Evolutionary conservation across 2,888 invertebrate species (phyloP), one percentile per base, ranked within the genome.

Genomic region (Leptinotarsa rubiginosa): DNA sequence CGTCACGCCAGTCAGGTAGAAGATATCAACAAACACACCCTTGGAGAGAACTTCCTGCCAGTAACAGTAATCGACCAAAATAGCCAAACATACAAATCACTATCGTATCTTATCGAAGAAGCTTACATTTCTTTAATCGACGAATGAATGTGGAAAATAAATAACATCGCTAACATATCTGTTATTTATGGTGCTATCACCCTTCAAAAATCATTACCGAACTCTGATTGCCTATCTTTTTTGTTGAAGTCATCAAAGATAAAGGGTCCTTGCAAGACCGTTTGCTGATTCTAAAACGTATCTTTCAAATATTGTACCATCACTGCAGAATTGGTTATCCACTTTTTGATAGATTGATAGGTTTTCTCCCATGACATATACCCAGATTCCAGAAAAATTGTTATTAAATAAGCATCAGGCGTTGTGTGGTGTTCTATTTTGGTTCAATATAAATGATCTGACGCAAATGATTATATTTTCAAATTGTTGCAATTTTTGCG

Each of bases 141-240:
- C 41, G 31, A 41, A 62, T 62, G 62, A 62, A 62, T 62, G 62
- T 62, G 62, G 31, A 62, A 31, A 62, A 62, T 62, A 62, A 62
- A 62, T 18, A 62, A 25, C 62, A 62, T 31, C 16, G 31, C 31
- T 25, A n/a, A 62, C 41, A 62, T 41, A 62, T 62, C 31, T 62
- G 62, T 62, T 62, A 62, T 62, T 62, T 62, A 62, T 62, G 62
- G 62, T 62, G 15, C n/a, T 62, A 62, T 62, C 62, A 31, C 62
- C 62, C 62, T 62, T 62, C 62, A n/a, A 62, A n/a, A 62, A 15
- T 41, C 62, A 62, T n/a, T 31, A 62, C 31, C 7, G 31, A 62
- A 62, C 62, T 10, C 4, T 62, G 62, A 56, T 56, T 56, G 56
- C 20, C 13, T 56, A 56, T 56, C 62, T n/a, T 15, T 62, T 62